A percentile compares a stretch with the other conserved stretches of the same genome.
These are phyloP conservation scores for Labeo catla DNA, from an alignment of 2,113 vertebrate species.

Conservation along the genomic window DNA sequence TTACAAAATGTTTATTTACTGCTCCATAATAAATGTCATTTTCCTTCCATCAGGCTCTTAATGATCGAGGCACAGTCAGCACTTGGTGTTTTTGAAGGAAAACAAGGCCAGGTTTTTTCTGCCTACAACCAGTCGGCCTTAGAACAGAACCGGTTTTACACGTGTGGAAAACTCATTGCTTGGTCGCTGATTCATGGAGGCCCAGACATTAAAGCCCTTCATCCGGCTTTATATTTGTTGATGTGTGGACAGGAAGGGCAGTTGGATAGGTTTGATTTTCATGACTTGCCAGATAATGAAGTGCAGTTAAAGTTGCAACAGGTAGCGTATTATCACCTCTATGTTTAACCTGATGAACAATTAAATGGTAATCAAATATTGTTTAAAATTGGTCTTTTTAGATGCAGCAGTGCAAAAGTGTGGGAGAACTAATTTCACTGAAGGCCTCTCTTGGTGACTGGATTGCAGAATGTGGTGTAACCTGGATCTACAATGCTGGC, in stretches of 20 bases:
- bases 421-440: neutral
- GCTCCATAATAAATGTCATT: neutral
- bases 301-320: slow-evolving; percentile 4
- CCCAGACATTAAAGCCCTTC: no score
- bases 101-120: neutral
- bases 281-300: neutral
- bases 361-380: neutral
- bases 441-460: neutral
- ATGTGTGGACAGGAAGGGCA: slow-evolving; percentile 12
- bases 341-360: neutral
- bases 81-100: neutral
- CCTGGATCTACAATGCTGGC: no score
- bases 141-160: slow-evolving; percentile 8
- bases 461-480: no score
- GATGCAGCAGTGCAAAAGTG: neutral
- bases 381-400: neutral
- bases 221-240: neutral
- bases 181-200: slow-evolving; percentile 1
- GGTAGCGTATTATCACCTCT: neutral
- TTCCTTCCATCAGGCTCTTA: neutral
- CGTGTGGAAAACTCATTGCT: neutral
- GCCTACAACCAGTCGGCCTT: neutral
- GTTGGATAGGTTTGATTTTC: neutral
- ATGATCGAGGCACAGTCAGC: neutral
- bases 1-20: no score